Evolutionary conservation across 2,888 invertebrate genomes (phyloP), one percentile per base, ranked within the genome.

Genomic region (Eristalinus sepulchralis): DNA sequence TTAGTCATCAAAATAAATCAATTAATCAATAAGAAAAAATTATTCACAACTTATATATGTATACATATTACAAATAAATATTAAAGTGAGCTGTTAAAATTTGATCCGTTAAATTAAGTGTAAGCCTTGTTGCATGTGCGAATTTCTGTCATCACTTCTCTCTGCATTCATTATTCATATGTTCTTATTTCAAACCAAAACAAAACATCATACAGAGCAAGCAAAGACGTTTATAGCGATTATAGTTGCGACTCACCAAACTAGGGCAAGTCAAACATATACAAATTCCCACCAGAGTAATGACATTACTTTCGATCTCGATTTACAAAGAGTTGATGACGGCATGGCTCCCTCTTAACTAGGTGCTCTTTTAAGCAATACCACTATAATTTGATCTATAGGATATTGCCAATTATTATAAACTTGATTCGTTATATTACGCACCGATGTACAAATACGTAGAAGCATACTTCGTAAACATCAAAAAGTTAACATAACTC

Each of bases 271-370:
- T 47, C 66, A 67, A 73, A 60, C 67, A 78, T 75, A 75, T 66
- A 71, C 70, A 71, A 78, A 57, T 79, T 75, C 79, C 75, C 83
- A 83, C 77, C 86, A 83, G 75, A 83, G 75, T 79, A 66, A 73
- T 83, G 73, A 78, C 64, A 79, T 64, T 70, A 86, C 86, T 86
- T 86, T 86, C 86, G 75, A 86, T 86, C 83, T 86, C 86, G 55
- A 63, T 73, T 62, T 73, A 39, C 77, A 82, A 59, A 34, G 62
- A 76, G 71, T 80, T 80, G 20, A 34, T 62, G 73, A 64, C 36
- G 67, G 63, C 34, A 60, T 70, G 17, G 57, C 59, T 75, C 63
- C 47, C 75, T 70, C 67, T 64, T 73, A 73, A 82, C 70, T 17
- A 78, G 63, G 31, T 60, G 8, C 34, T 70, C 68, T 75, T 73